Percentiles rank a stretch among this genome's conserved stretches.
Conservation (phyloP, 1,140 invertebrate genomes). For the Lasioglossum albipes region DNA sequence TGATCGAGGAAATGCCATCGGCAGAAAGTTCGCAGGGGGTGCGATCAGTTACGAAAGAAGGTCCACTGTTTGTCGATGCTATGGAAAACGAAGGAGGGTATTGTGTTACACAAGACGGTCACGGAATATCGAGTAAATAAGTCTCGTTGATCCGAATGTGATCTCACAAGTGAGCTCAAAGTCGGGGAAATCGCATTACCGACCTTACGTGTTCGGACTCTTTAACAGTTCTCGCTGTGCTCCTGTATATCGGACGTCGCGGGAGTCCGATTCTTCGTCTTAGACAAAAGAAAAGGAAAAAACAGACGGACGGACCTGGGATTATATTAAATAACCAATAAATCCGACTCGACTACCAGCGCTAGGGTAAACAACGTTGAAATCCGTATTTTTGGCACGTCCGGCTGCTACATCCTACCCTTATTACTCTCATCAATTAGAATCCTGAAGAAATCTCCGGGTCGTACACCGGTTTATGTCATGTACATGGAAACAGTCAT, state of each 20-base stretch:
- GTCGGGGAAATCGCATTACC: conserved; percentile 47
- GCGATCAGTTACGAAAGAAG: neutral
- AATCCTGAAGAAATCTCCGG: too few species aligned
- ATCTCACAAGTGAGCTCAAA: conserved; percentile 19
- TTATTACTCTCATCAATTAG: too few species aligned
- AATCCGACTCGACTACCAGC: neutral
- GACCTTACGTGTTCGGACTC: conserved; percentile 11
- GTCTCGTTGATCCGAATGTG: conserved; percentile 30
- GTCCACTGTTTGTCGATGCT: neutral
- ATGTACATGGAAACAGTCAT: too few species aligned
- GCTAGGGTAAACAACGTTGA: neutral
- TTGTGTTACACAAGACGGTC: conserved; percentile 32
- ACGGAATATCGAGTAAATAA: conserved; percentile 27
- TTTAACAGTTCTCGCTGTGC: conserved; percentile 32
- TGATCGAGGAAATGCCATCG: too few species aligned
- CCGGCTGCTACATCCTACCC: neutral
- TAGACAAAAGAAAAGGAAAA: neutral
- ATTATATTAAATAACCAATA: neutral
- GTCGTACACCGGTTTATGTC: too few species aligned
- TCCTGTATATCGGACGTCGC: neutral
- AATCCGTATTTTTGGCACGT: neutral
- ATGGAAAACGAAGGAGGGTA: neutral
- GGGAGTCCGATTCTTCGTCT: conserved; percentile 19
- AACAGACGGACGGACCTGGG: neutral
- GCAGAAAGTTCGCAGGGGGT: too few species aligned